Percentiles rank a stretch among this genome's conserved stretches.
These are phyloP conservation scores for Acanthopleura granulata DNA, from an alignment of 2,888 invertebrate genomes.

Conservation along the genomic window DNA sequence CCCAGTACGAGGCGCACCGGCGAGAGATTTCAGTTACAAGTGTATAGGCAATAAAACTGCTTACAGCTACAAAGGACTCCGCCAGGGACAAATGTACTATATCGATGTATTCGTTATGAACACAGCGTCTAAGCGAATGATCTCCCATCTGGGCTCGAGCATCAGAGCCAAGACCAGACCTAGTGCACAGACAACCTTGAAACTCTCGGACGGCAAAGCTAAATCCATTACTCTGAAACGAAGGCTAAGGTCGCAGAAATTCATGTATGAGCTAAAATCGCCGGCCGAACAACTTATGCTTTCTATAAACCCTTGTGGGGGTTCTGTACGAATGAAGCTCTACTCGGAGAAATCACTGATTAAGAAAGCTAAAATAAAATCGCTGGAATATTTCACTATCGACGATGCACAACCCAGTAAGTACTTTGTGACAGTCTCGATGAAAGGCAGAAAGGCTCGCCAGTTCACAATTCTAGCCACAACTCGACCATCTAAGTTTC, in stretches of 20 bases:
- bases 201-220: slow-evolving; percentile 47
- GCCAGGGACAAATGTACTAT: slow-evolving; percentile 72
- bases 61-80: slow-evolving; percentile 71
- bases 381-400: slow-evolving; percentile 13
- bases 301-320: slow-evolving; percentile 23
- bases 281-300: slow-evolving; percentile 30
- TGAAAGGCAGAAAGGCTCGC: slow-evolving; percentile 8
- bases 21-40: slow-evolving; percentile 64
- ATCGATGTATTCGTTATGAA: slow-evolving; percentile 75
- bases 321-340: slow-evolving; percentile 19
- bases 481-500: slow-evolving; percentile 37
- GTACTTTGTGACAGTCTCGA: not conserved
- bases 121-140: slow-evolving; percentile 72
- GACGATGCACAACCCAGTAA: slow-evolving; percentile 12
- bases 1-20: slow-evolving; percentile 43
- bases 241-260: slow-evolving; percentile 29
- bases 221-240: slow-evolving; percentile 42
- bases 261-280: slow-evolving; percentile 38
- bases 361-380: slow-evolving; percentile 12
- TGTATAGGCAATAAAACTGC: slow-evolving; percentile 73
- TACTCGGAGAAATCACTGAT: slow-evolving; percentile 16
- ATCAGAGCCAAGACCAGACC: slow-evolving; percentile 44
- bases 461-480: slow-evolving; percentile 38
- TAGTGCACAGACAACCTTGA: slow-evolving; percentile 25
- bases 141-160: slow-evolving; percentile 70